phyloP scores from a whole-genome alignment of 2,113 vertebrate species.

The Misgurnus anguillicaudatus region DNA sequence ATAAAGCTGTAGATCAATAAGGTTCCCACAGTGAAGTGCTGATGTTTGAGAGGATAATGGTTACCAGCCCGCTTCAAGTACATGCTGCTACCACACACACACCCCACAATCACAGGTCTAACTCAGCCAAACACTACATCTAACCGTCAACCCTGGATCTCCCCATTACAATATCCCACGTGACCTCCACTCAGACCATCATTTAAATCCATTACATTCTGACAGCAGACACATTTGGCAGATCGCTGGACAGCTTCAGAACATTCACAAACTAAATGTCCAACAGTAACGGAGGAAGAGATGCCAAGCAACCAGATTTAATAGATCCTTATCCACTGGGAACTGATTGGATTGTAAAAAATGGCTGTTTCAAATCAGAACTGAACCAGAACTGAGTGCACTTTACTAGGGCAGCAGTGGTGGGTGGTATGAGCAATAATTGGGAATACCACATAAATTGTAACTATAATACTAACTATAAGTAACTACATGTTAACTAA shows the following conservation, averaged over 20 bases:
- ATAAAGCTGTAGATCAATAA: constrained; percentile 76
- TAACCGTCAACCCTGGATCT: constrained; percentile 12
- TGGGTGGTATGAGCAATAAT: too few species aligned
- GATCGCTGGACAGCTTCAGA: background rate
- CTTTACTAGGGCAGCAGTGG: background rate
- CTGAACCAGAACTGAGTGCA: background rate
- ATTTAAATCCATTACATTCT: background rate
- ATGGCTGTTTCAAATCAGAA: background rate
- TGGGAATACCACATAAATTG: too few species aligned
- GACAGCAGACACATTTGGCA: background rate
- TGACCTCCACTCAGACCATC: background rate
- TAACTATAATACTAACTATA: too few species aligned
- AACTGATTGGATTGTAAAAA: background rate
- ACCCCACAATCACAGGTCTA: constrained; percentile 41
- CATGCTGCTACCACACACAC: constrained; percentile 30
- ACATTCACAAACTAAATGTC: background rate
- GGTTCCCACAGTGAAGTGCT: constrained; percentile 76
- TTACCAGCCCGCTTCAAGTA: constrained; percentile 67
- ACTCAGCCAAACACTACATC: constrained; percentile 7
- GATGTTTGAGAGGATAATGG: constrained; percentile 73
- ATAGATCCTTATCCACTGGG: background rate
- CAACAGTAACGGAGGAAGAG: background rate
- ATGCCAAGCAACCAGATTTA: background rate
- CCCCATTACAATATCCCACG: background rate
- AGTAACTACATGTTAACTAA: too few species aligned